Evolutionary conservation across 2,797 vertebrate species (phyloP), one percentile per base, ranked within the genome.

Genomic region (Amphiprion clarkii): DNA sequence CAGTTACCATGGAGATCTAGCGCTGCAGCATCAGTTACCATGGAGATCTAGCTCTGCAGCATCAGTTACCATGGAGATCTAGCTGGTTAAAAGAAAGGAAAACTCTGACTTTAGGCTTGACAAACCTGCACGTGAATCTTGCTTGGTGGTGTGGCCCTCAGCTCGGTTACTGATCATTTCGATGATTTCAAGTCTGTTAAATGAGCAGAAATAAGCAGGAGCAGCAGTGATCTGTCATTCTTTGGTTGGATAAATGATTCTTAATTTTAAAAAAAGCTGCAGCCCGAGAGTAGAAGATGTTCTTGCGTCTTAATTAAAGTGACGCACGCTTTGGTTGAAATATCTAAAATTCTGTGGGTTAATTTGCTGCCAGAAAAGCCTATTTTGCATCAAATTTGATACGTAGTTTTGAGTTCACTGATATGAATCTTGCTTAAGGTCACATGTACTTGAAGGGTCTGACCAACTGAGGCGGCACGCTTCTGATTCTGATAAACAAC

Each of bases 351-450:
- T 36, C 9, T 61, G 39, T 40, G 39, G 39, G 39, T 65, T 67
- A 23, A 29, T 39, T 51, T 59, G 1, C 21, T 14, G 3, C 44
- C 58, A 3, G 2, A 27, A 27, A 7, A 19, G 27, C 66, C 76
- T 61, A 7, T 14, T 64, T 44, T n/a, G 25, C 39, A 60, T 56
- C 42, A 39, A 40, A 39, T 67, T 23, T 44, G 14, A 17, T 46
- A 8, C 46, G 9, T 48, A 3, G 1, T 66, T 72, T 66, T 67
- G 11, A 75, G 57, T 79, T 64, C 60, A 58, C 66, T 74, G 68
- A 53, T 23, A 19, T 68, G 72, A 73, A 83, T 59, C 65, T 85
- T 73, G 39, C 61, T 27, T 71, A 78, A 89, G 39, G 16, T 48
- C 48, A 6, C 44, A 46, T 6, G 1, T 46, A 59, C 60, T 59